These are phyloP conservation scores for Otolemur crassicaudatus DNA, from an alignment of 2,797 vertebrate species.

Conservation along the genomic window DNA sequence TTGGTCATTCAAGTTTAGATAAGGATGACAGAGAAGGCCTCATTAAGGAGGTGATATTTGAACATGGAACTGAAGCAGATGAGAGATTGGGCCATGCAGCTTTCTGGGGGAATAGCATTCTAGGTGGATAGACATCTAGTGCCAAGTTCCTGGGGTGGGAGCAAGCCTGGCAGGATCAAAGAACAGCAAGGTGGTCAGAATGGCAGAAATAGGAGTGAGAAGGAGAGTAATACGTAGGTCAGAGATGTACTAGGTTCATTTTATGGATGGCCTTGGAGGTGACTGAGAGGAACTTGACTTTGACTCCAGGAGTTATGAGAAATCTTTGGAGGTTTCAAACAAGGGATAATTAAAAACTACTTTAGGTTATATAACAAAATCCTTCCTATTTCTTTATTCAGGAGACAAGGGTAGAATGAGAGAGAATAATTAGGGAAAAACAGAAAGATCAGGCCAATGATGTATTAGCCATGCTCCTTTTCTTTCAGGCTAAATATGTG, in stretches of 20 bases:
- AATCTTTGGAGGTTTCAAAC: not conserved
- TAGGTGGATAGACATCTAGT: not conserved
- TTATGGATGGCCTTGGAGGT: not conserved
- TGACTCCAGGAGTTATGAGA: slow-evolving; percentile 31
- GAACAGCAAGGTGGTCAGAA: slow-evolving; percentile 15
- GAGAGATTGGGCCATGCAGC: not conserved
- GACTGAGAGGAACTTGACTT: slow-evolving; percentile 16
- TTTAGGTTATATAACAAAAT: slow-evolving; percentile 34
- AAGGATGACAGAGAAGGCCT: not conserved
- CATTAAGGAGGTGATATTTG: not conserved
- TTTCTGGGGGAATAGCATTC: not conserved
- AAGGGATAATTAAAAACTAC: not conserved
- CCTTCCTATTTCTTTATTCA: slow-evolving; percentile 8
- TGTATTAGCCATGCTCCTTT: slow-evolving; percentile 40
- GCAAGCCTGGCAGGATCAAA: not conserved
- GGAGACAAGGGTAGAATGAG: not conserved
- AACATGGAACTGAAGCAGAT: slow-evolving; percentile 17
- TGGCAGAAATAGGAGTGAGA: not conserved
- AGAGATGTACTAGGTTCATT: not conserved
- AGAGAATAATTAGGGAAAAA: not conserved
- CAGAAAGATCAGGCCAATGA: not conserved
- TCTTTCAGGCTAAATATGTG: slow-evolving; percentile 93
- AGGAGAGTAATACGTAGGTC: not conserved
- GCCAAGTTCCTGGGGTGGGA: not conserved
- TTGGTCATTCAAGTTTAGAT: not conserved